phyloP scores from a whole-genome alignment of 2,797 vertebrate species.

The Rhadinocentrus ornatus region DNA sequence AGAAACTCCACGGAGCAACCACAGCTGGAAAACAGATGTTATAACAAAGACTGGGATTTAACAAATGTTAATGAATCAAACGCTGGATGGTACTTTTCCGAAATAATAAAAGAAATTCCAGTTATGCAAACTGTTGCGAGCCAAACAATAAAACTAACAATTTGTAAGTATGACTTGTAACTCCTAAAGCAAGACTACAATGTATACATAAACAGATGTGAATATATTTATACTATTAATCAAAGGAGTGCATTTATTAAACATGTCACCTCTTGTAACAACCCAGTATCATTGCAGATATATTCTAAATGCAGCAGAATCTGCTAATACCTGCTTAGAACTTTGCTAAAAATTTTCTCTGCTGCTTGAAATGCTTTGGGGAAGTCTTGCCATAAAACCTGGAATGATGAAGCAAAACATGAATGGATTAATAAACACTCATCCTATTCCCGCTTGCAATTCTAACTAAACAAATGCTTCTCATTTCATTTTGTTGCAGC shows the following conservation, averaged over 20 bases:
- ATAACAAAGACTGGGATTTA: neutral
- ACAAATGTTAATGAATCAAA: rapidly evolving
- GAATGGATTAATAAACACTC: neutral
- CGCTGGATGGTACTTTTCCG: slow-evolving; percentile 64
- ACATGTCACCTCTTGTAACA: neutral
- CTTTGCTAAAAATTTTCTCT: neutral
- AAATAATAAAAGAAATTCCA: slow-evolving; percentile 46
- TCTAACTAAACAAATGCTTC: slow-evolving; percentile 24
- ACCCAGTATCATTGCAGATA: neutral
- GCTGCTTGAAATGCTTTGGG: neutral
- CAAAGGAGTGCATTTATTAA: neutral
- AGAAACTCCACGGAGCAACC: rapidly evolving
- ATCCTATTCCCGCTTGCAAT: slow-evolving; percentile 10
- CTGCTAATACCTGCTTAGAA: neutral
- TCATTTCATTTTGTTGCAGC: slow-evolving; percentile 53
- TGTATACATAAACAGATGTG: neutral
- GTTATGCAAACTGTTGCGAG: rapidly evolving
- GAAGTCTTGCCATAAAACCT: neutral
- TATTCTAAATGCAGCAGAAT: neutral
- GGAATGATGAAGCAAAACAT: neutral
- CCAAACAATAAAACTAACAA: slow-evolving; percentile 26
- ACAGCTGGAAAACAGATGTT: rapidly evolving
- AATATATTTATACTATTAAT: neutral
- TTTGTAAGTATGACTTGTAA: slow-evolving; percentile 68
- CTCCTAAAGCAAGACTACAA: neutral